These are phyloP conservation scores for Lasioglossum pauxillum DNA, from an alignment of 2,888 invertebrate genomes.

Conservation along the genomic window DNA sequence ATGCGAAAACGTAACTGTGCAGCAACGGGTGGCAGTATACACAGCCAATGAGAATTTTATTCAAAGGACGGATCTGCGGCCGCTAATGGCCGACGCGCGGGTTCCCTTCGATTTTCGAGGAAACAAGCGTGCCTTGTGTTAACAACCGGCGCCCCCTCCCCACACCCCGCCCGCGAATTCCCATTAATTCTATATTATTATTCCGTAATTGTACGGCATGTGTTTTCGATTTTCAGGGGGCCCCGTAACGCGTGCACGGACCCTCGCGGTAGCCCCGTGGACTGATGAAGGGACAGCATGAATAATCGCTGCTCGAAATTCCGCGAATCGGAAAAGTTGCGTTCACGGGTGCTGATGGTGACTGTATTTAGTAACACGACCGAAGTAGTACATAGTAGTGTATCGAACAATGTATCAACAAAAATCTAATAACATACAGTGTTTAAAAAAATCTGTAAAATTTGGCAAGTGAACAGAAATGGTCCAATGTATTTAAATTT, in stretches of 20 bases:
- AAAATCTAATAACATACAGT: background rate
- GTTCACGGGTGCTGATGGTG: background rate
- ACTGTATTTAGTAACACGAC: no score
- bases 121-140: conserved; percentile 62
- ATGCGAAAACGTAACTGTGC: conserved; percentile 55
- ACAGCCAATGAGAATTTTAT: conserved; percentile 63
- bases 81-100: conserved; percentile 15
- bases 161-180: conserved; percentile 47
- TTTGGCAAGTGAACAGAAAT: background rate
- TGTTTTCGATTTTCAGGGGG: conserved; percentile 67
- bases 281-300: conserved; percentile 13
- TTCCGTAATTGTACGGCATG: conserved; percentile 72
- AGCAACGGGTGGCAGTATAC: background rate
- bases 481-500: background rate
- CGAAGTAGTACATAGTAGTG: no score
- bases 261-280: conserved; percentile 16
- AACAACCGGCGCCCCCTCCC: conserved; percentile 27
- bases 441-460: background rate
- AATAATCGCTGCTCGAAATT: conserved; percentile 5
- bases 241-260: conserved; percentile 26
- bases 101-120: conserved; percentile 66
- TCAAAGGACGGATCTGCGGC: conserved; percentile 53
- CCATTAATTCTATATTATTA: conserved; percentile 77
- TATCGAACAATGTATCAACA: background rate
- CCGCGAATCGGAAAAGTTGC: conserved; percentile 17